Conservation (phyloP, 92 coral and sea anemone species). For the Actinostola sp. region DNA sequence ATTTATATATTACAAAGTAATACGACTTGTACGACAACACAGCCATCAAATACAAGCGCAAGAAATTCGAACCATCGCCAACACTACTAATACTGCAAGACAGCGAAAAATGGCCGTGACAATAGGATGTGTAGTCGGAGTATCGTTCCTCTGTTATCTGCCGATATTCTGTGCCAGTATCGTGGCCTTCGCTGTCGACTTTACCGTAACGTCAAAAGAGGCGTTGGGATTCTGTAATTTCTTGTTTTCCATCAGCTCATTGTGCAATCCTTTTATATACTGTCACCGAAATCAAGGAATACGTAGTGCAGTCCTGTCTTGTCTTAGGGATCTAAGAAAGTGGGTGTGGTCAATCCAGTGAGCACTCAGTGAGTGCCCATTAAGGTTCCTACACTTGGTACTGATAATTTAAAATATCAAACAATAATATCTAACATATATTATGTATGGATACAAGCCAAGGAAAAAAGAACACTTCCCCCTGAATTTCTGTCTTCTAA, state of each 20-base stretch:
- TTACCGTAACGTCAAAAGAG: slow-evolving; percentile 8
- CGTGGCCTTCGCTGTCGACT: slow-evolving; percentile 2
- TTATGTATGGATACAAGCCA: no score
- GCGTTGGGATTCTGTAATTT: slow-evolving; percentile 18
- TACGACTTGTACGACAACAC: slow-evolving; percentile 24
- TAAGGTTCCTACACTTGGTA: no score
- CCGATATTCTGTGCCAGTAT: slow-evolving; percentile 7
- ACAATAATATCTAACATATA: no score
- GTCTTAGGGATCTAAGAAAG: neutral
- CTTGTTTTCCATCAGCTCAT: slow-evolving; percentile 23
- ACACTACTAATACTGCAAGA: neutral
- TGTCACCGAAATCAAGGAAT: slow-evolving; percentile 16
- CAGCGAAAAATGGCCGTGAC: slow-evolving; percentile 30
- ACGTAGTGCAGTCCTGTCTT: slow-evolving; percentile 10
- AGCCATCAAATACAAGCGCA: slow-evolving; percentile 27
- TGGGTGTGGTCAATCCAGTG: no score
- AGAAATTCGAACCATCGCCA: neutral
- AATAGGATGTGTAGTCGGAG: slow-evolving; percentile 17
- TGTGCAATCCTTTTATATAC: slow-evolving; percentile 25
- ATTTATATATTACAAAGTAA: slow-evolving; percentile 11
- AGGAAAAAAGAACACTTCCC: no score
- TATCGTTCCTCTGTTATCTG: slow-evolving; percentile 21
- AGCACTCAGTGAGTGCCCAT: no score
- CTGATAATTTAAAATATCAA: no score
- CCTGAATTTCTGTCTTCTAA: no score